Conservation (phyloP, 2,888 invertebrate genomes). For the Tuta absoluta region DNA sequence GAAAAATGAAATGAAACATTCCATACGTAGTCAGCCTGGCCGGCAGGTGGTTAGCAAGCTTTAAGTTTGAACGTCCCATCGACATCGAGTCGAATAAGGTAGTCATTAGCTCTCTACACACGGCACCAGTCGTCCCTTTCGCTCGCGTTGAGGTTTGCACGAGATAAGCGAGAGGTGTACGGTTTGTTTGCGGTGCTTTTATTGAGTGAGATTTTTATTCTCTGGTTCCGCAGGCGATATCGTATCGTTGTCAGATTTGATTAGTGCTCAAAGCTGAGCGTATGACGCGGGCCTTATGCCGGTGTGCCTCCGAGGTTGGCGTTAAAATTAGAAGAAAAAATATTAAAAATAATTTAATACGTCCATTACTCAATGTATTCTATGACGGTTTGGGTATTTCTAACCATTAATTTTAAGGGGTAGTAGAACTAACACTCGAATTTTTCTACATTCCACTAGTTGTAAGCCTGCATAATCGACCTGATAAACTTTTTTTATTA, state of each 20-base stretch:
- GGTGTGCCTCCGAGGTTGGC: constrained; percentile 11
- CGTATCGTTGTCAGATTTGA: background rate
- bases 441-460: constrained; percentile 71
- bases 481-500: constrained; percentile 42
- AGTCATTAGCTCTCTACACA: constrained; percentile 68
- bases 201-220: too few species aligned
- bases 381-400: constrained; percentile 72
- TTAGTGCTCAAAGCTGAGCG: background rate
- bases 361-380: constrained; percentile 60
- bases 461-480: constrained; percentile 68
- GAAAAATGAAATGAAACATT: constrained; percentile 18
- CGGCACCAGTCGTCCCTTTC: constrained; percentile 29
- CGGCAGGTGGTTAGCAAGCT: constrained; percentile 45
- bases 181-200: background rate
- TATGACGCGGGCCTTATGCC: background rate
- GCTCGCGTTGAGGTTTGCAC: background rate
- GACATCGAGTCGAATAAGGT: constrained; percentile 62
- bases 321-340: constrained; percentile 29
- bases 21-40: constrained; percentile 18
- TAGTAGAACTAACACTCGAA: constrained; percentile 68
- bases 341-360: constrained; percentile 42
- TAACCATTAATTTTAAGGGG: constrained; percentile 74
- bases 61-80: constrained; percentile 74
- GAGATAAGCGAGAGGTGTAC: background rate
- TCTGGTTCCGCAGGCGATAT: too few species aligned